Evolutionary conservation across 2,888 invertebrate genomes (phyloP).

Genomic region (Amblyteles armatorius): DNA sequence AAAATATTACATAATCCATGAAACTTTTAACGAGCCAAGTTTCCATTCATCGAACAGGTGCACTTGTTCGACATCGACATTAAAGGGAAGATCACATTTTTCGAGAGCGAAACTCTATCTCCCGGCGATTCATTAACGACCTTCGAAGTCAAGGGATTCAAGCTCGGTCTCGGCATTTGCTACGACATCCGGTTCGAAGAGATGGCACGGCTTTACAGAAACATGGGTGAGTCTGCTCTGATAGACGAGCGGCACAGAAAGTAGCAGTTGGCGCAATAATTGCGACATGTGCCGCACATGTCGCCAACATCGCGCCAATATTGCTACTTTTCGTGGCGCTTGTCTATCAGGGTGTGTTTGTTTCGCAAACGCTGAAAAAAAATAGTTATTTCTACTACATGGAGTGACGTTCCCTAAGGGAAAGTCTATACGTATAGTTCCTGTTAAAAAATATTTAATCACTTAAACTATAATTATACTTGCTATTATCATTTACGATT

Average conservation of each 20-base stretch:
- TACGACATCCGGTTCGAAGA: slow-evolving; percentile 97
- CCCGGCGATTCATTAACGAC: slow-evolving; percentile 91
- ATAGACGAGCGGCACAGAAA: no score
- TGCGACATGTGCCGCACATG: no score
- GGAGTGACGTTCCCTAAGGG: background rate
- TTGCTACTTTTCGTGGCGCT: no score
- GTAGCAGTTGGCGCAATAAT: no score
- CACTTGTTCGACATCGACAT: slow-evolving; percentile 99
- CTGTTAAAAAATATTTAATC: no score
- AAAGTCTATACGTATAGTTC: background rate
- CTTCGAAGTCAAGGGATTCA: slow-evolving; percentile 90
- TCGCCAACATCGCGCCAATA: no score
- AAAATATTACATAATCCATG: background rate
- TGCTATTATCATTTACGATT: no score
- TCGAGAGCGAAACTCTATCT: slow-evolving; percentile 94
- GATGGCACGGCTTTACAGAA: slow-evolving; percentile 91
- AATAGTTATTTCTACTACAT: background rate
- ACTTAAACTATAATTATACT: no score
- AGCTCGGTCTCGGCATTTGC: slow-evolving; percentile 96
- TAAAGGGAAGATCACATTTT: slow-evolving; percentile 95
- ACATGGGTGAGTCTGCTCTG: slow-evolving; percentile 84
- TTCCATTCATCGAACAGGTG: slow-evolving; percentile 86
- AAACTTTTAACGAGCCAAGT: slow-evolving; percentile 14
- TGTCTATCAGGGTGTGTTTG: no score
- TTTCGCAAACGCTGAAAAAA: no score